Percentiles rank a stretch among this genome's conserved stretches.
These are phyloP conservation scores for Sula dactylatra DNA, from an alignment of 2,113 vertebrate genomes.

Conservation along the genomic window DNA sequence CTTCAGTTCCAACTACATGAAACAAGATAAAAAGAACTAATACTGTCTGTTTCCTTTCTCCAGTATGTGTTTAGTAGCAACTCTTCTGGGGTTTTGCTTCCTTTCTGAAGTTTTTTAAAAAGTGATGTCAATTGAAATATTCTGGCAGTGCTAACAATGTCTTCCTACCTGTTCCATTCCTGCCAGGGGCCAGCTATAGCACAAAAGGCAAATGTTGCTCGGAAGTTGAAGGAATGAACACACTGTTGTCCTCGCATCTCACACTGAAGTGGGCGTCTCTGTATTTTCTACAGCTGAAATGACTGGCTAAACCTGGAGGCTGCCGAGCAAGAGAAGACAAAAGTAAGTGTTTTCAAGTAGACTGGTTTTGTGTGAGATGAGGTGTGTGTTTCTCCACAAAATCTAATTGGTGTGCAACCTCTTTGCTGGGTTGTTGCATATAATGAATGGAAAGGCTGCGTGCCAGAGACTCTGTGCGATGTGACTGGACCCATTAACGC, in stretches of 20 bases:
- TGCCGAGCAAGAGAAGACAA: not conserved
- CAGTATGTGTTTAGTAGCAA: not conserved
- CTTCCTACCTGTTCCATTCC: not conserved
- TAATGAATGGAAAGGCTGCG: not conserved
- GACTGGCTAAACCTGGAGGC: not conserved
- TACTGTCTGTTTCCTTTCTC: not conserved
- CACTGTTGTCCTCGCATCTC: not conserved
- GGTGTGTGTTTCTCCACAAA: not conserved
- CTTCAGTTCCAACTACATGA: not conserved
- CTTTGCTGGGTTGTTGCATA: not conserved
- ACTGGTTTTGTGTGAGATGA: not conserved
- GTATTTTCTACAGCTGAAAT: not conserved
- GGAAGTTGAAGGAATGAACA: not conserved
- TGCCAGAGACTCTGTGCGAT: not conserved
- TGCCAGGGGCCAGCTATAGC: not conserved
- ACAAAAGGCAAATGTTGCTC: not conserved
- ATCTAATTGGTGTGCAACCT: rapidly evolving
- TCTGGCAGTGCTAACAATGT: not conserved
- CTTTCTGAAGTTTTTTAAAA: not conserved
- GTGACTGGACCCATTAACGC: not conserved
- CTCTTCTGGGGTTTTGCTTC: not conserved
- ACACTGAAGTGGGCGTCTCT: not conserved
- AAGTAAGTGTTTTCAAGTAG: not conserved
- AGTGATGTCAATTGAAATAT: not conserved
- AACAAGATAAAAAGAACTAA: not conserved